These are phyloP conservation scores for Cephalopholis sonnerati DNA, from an alignment of 2,113 vertebrate species.

Conservation along the genomic window DNA sequence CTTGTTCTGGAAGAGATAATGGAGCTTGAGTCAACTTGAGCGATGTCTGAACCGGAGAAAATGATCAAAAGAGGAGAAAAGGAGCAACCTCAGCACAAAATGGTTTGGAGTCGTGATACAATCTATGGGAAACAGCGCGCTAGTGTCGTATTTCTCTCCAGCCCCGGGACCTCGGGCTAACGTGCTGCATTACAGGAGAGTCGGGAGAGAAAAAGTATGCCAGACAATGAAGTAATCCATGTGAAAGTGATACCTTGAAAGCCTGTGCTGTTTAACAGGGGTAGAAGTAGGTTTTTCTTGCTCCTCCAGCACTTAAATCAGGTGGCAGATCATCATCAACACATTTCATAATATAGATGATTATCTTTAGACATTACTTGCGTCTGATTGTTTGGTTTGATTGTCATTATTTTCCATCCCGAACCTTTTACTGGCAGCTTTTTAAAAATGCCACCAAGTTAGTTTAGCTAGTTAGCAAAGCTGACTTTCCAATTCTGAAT, in stretches of 20 bases:
- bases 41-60: constrained; percentile 21
- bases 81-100: constrained; percentile 53
- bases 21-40: constrained; percentile 48
- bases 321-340: not conserved
- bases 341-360: not conserved
- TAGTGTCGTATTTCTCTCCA: constrained; percentile 54
- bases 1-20: constrained; percentile 48
- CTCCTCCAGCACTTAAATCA: not conserved
- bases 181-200: constrained; percentile 35
- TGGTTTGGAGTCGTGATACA: constrained; percentile 24
- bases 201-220: not conserved
- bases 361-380: not conserved
- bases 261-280: constrained; percentile 3
- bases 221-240: constrained; percentile 55
- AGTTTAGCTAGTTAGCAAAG: not conserved
- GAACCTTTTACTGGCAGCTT: not conserved
- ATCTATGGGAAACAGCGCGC: constrained; percentile 49
- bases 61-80: constrained; percentile 56
- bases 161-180: constrained; percentile 32
- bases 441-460: not conserved
- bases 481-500: not conserved
- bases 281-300: not conserved
- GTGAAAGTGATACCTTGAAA: constrained; percentile 51
- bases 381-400: not conserved
- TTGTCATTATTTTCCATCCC: not conserved